Base-by-base conservation (phyloP, 2,113 vertebrate genomes). In the Embiotoca jacksoni region DNA sequence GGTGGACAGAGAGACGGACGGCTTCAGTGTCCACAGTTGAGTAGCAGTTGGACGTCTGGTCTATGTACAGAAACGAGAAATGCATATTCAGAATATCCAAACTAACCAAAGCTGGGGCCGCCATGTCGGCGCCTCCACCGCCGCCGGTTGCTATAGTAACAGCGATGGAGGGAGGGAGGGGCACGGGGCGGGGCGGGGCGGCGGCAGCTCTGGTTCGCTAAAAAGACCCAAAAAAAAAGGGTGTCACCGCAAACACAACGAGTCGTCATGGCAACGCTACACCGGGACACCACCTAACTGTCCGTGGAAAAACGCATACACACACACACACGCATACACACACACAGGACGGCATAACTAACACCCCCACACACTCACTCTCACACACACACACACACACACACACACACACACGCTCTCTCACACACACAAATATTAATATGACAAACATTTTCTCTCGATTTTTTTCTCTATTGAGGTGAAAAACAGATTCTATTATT, bases 401-500 rank as follows among this genome's bases (percentile, higher is more conserved):
- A 70, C 88, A 44, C 75, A 52, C 44, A 31, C 64, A 54, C 39
- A 39, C 73, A 53, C 23, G 11, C 54, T 56, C 33, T 2, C 7
- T 6, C 61, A 61, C 64, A 35, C 70, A 35, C 54, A 70, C 56
- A 44, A 23, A 85, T 75, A 61, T 76, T 61, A 75, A 89, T 65
- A 84, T 85, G 75, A 90, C 87, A 89, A 86, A 89, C 75, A 59
- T 56, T 64, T 88, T 80, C 23, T 23, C 23, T 23, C 23, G 23
- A 23, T 75, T 60, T 75, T 81, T 72, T 78, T 86, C 81, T 81
- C 85, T 85, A 80, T 71, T 79, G 67, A 86, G 88, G 84, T 92
- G 91, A 90, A 91, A 92, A 93, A 90, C 82, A 85, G 75, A 89
- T 55, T 85, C 83, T 89, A 80, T 88, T 79, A 82, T 58, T 90